Conservation (phyloP, 2,797 vertebrate species). For the Rousettus madagascariensis region DNA sequence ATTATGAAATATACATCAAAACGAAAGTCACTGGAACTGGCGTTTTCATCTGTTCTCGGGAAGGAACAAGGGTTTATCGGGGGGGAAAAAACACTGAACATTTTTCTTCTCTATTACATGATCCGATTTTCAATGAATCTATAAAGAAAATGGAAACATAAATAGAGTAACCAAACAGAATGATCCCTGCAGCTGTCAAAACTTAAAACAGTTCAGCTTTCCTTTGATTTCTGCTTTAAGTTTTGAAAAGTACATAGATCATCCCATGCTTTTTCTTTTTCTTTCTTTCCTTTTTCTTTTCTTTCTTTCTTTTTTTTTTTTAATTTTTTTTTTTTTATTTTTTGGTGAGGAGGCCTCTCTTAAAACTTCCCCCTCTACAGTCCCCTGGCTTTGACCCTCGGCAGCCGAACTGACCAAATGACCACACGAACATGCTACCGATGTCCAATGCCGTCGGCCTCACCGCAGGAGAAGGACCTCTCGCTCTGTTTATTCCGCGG, state of each 20-base stretch:
- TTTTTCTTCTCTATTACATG: conserved; percentile 73
- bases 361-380: background rate
- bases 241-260: conserved; percentile 75
- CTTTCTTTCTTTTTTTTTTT: background rate
- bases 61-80: conserved; percentile 64
- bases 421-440: accelerated
- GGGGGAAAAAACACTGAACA: background rate
- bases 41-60: conserved; percentile 60
- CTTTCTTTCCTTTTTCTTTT: background rate
- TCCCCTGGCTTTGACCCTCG: background rate
- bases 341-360: background rate
- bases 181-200: conserved; percentile 71
- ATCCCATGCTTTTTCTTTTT: conserved; percentile 19
- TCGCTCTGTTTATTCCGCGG: accelerated
- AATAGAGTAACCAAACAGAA: conserved; percentile 63
- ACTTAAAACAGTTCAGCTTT: conserved; percentile 76
- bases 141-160: conserved; percentile 71
- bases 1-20: conserved; percentile 80
- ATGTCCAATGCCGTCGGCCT: accelerated
- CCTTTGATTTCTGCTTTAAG: conserved; percentile 80
- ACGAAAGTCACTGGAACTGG: background rate
- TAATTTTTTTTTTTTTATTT: background rate
- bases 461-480: accelerated
- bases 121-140: conserved; percentile 74
- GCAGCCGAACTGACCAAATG: background rate